Conservation (phyloP, 2,888 invertebrate genomes). For the Idaea biselata region DNA sequence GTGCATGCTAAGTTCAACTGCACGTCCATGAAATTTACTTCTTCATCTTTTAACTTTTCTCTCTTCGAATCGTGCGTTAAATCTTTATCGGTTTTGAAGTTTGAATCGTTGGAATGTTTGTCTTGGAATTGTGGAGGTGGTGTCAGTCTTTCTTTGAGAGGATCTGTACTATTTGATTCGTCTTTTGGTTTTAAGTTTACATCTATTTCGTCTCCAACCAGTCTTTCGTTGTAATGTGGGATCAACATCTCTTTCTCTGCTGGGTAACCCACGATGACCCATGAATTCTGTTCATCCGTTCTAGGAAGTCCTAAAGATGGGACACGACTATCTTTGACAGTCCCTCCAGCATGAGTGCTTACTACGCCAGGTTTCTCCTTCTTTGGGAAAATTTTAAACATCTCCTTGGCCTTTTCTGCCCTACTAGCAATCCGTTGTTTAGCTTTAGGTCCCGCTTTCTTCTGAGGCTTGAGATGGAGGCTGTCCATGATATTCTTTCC, state of each 20-base stretch:
- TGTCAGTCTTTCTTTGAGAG: constrained; percentile 57
- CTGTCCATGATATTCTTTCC: constrained; percentile 77
- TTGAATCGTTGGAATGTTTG: constrained; percentile 55
- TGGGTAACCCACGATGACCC: constrained; percentile 71
- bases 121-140: constrained; percentile 76
- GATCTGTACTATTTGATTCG: constrained; percentile 40
- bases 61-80: constrained; percentile 69
- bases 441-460: constrained; percentile 70
- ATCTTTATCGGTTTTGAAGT: constrained; percentile 57
- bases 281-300: constrained; percentile 60
- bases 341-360: constrained; percentile 60
- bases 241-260: constrained; percentile 62
- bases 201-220: constrained; percentile 53
- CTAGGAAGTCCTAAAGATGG: constrained; percentile 70
- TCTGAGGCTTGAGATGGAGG: constrained; percentile 69
- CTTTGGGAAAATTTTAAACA: constrained; percentile 68
- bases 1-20: constrained; percentile 71
- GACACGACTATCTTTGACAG: constrained; percentile 63
- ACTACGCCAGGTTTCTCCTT: constrained; percentile 62
- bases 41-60: constrained; percentile 71
- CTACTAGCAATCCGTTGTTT: constrained; percentile 66
- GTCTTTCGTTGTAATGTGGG: constrained; percentile 69
- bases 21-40: constrained; percentile 62
- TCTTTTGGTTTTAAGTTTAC: constrained; percentile 47
- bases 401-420: constrained; percentile 57